Base-by-base conservation (phyloP, 2,797 vertebrate species). In the Gymnothorax javanicus region DNA sequence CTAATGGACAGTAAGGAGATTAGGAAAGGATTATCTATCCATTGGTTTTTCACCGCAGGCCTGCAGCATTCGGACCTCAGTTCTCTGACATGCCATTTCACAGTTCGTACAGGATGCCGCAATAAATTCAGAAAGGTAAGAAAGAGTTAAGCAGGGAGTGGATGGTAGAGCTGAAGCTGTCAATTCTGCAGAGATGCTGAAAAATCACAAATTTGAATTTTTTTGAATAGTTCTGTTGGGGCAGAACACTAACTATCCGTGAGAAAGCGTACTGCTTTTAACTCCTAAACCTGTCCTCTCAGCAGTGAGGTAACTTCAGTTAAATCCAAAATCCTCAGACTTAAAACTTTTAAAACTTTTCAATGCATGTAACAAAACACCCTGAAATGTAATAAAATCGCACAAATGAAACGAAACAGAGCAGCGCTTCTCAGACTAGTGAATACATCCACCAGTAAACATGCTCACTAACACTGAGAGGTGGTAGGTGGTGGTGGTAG, bases 11-110 rank as follows among this genome's bases (percentile, higher is more conserved):
- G 84, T 86, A 86, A 82, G 84, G 88, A 92, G 94, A 94, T 95
- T 93, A 94, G 87, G n/a, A 84, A 43, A 87, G 91, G 94, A 94
- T 95, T 94, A 94, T 90, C 86, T 86, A 64, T 56, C 88, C 90
- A 89, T 93, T 94, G 91, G 89, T 90, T 50, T 89, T 87, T 90
- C 87, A 90, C 89, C 89, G 75, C 73, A 82, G 82, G 87, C n/a
- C 54, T 17, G 15, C 69, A 33, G 50, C 52, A 58, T 83, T 73
- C 57, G 83, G n/a, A 81, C 52, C 11, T 23, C 20, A 81, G 77
- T 56, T 20, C 77, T 81, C 50, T 83, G 57, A 83, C 57, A 59
- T 27, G 58, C 6, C 25, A 8, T 33, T 56, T 56, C 52, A 23
- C 75, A 79, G 17, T 81, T 56, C 56, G 77, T 81, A 50, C 9